Base-by-base conservation (phyloP, 2,113 vertebrate genomes). In the Prionailurus bengalensis region DNA sequence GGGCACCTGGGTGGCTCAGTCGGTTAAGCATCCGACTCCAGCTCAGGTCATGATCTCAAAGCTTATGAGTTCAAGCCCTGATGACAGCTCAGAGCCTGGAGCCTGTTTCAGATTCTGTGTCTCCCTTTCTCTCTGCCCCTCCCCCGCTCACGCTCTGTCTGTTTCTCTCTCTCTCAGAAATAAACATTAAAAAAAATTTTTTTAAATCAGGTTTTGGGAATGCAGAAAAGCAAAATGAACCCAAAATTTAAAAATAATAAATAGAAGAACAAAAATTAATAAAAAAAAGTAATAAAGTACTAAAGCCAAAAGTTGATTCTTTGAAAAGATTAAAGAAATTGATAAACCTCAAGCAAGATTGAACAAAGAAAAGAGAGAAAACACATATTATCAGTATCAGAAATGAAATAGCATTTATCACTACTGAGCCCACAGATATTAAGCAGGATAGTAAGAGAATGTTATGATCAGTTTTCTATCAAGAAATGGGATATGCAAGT, bases 281-380 rank as follows among this genome's bases (percentile, higher is more conserved):
- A 9, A 51, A 53, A 86, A 89, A 94, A 90, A 68, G 19, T 58
- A 78, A 33, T 13, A 80, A 90, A 76, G 29, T 25, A 51, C 73
- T 29, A 74, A 39, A 92, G 61, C 12, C 39, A 94, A 90, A 42
- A 76, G 27, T 31, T 74, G 27, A 55, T 29, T 86, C 7, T 91
- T 55, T 48, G 31, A 91, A 93, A 95, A 82, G 10, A n/a, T 74
- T 61, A 82, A 80, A 58, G 87, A 87, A 95, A 83, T 45, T 76
- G 29, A 87, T 76, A 95, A 86, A 63, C 13, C 33, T 66, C 39
- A 87, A 76, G 21, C 16, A 97, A 91, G 31, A 94, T 2, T 83
- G 33, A 88, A 19, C 25, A 84, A 73, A 51, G 63, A 91, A 88
- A 82, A 89, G 31, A 76, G 11, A 74, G 33, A 82, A 94, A 76